Conservation (phyloP, 2,113 vertebrate species). For the Lepidothrix coronata region DNA sequence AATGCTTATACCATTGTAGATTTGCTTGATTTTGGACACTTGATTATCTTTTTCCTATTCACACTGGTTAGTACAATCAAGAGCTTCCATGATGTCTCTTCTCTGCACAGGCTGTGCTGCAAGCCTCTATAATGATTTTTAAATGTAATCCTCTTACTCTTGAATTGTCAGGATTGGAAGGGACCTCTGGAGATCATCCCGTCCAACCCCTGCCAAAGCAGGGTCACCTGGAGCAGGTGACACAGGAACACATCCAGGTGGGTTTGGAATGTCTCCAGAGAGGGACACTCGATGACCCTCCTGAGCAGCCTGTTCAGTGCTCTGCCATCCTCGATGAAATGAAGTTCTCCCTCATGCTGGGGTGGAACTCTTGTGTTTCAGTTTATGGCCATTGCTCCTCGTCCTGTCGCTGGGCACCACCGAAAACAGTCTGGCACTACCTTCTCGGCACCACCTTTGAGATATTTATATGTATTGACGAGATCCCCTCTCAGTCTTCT, state of each 20-base stretch:
- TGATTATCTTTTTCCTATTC: background rate
- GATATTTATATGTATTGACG: background rate
- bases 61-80: background rate
- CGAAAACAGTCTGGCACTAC: background rate
- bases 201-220: background rate
- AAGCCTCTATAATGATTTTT: background rate
- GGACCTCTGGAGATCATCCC: too few relatives aligned
- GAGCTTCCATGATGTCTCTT: background rate
- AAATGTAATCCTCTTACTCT: background rate
- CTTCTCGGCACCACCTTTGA: background rate
- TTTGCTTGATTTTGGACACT: background rate
- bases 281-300: background rate
- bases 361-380: background rate
- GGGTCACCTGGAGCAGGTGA: background rate
- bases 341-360: rapidly evolving
- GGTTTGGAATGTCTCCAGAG: background rate
- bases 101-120: background rate
- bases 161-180: background rate
- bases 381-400: background rate
- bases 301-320: background rate
- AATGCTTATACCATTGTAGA: background rate
- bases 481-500: background rate
- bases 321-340: rapidly evolving
- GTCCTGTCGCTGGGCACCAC: background rate
- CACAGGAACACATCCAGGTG: rapidly evolving